Evolutionary conservation across 1,140 invertebrate species (phyloP).

Genomic region (Heliconius hewitsoni): DNA sequence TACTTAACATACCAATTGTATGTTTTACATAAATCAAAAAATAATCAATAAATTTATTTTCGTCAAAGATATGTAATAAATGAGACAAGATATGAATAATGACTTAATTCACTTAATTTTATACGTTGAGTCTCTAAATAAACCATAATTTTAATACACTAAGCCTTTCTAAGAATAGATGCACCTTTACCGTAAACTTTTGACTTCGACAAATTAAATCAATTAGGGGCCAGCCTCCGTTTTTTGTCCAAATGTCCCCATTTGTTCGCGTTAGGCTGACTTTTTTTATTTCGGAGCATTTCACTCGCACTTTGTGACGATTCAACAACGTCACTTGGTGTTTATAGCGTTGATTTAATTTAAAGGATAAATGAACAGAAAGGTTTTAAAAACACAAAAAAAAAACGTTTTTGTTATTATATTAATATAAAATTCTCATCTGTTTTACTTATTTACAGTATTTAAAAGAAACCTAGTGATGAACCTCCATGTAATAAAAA

Average conservation of each 20-base stretch:
- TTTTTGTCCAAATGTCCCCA: constrained; percentile 64
- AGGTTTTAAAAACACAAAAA: constrained; percentile 27
- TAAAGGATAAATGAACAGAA: constrained; percentile 34
- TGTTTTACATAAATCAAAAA: no score
- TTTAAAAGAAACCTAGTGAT: no score
- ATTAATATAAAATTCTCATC: no score
- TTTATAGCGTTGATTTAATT: constrained; percentile 49
- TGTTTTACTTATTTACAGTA: no score
- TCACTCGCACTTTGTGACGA: constrained; percentile 49
- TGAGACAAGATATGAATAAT: no score
- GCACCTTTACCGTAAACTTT: constrained; percentile 53
- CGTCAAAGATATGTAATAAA: no score
- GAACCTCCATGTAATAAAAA: no score
- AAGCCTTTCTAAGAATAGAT: not conserved
- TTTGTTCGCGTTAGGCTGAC: constrained; percentile 64
- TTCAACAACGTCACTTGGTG: constrained; percentile 43
- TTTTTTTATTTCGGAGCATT: constrained; percentile 56
- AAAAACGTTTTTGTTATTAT: no score
- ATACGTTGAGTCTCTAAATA: not conserved
- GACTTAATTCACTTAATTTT: no score
- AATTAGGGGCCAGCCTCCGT: constrained; percentile 64
- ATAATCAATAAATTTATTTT: no score
- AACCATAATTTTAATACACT: not conserved
- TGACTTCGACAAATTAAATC: constrained; percentile 76
- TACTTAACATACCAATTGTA: no score